Percentiles rank a stretch among this genome's conserved stretches.
phyloP scores from a whole-genome alignment of 2,888 invertebrate species.

The Ichneumoninae sp. region DNA sequence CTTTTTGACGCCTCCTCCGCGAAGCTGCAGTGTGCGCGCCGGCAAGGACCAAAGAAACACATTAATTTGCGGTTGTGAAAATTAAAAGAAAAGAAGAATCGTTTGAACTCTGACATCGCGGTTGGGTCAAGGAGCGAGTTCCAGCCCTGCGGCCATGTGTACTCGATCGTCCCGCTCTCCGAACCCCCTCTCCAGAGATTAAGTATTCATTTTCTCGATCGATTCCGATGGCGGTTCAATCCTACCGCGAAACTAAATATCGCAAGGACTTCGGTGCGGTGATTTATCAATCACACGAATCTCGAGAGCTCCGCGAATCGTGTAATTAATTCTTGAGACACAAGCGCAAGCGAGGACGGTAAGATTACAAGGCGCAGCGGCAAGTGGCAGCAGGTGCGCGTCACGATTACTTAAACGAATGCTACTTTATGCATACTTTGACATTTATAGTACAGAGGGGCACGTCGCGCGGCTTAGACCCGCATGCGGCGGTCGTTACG shows the following conservation, averaged over 20 bases:
- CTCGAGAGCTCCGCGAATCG: slow-evolving; percentile 44
- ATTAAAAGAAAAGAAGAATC: slow-evolving; percentile 2
- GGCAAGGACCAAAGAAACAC: slow-evolving; percentile 11
- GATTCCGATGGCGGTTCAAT: not conserved
- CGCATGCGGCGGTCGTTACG: slow-evolving; percentile 44
- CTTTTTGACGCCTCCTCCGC: slow-evolving; percentile 29
- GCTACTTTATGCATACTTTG: slow-evolving; percentile 66
- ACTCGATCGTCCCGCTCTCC: slow-evolving; percentile 8
- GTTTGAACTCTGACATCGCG: slow-evolving; percentile 41
- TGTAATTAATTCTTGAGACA: slow-evolving; percentile 57
- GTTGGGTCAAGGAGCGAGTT: slow-evolving; percentile 18
- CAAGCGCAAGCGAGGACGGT: slow-evolving; percentile 20
- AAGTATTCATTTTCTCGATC: slow-evolving; percentile 9
- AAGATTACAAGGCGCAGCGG: slow-evolving; percentile 60
- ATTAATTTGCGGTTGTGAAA: slow-evolving; percentile 31
- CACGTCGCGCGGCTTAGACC: slow-evolving; percentile 47
- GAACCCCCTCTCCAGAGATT: not conserved
- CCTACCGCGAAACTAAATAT: slow-evolving; percentile 13
- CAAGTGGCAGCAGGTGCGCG: slow-evolving; percentile 64
- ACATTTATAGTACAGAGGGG: slow-evolving; percentile 61
- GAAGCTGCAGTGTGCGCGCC: not conserved
- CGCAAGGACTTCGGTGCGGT: slow-evolving; percentile 12
- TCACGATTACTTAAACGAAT: slow-evolving; percentile 61
- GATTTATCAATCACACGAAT: slow-evolving; percentile 57
- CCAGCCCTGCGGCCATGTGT: slow-evolving; percentile 9